These are phyloP conservation scores for Serrognathus titanus DNA, from an alignment of 2,888 invertebrate genomes.

Conservation along the genomic window DNA sequence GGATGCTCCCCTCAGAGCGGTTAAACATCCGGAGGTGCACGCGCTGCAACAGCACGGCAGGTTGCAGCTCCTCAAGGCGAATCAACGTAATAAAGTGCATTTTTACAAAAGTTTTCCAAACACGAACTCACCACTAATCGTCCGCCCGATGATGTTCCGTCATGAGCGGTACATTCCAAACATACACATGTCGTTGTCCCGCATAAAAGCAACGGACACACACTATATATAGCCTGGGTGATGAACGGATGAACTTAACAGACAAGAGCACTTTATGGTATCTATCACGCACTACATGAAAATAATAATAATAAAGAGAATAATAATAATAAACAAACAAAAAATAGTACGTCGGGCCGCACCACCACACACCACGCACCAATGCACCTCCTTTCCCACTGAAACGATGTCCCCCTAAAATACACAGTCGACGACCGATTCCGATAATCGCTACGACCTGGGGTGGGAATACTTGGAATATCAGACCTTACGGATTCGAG, in stretches of 20 bases:
- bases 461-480: constrained; percentile 16
- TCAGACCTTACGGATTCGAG: constrained; percentile 11
- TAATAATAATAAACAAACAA: constrained; percentile 47
- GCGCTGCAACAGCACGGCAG: constrained; percentile 8
- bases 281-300: constrained; percentile 25
- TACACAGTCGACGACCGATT: constrained; percentile 37
- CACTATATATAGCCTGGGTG: too few relatives aligned
- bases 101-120: background rate
- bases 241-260: background rate
- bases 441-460: constrained; percentile 15
- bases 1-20: constrained; percentile 39
- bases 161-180: constrained; percentile 23
- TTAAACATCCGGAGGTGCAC: constrained; percentile 36
- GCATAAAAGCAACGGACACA: background rate
- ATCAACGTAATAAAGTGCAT: constrained; percentile 10
- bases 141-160: constrained; percentile 2
- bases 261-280: constrained; percentile 34
- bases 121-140: constrained; percentile 4
- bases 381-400: constrained; percentile 46
- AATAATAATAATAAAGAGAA: constrained; percentile 7
- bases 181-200: constrained; percentile 1
- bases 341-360: constrained; percentile 36
- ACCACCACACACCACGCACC: constrained; percentile 39
- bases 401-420: constrained; percentile 46
- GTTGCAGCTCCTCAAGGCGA: constrained; percentile 12